Conservation (phyloP, 2,888 invertebrate species). For the Lepetodrilus schrolli region DNA sequence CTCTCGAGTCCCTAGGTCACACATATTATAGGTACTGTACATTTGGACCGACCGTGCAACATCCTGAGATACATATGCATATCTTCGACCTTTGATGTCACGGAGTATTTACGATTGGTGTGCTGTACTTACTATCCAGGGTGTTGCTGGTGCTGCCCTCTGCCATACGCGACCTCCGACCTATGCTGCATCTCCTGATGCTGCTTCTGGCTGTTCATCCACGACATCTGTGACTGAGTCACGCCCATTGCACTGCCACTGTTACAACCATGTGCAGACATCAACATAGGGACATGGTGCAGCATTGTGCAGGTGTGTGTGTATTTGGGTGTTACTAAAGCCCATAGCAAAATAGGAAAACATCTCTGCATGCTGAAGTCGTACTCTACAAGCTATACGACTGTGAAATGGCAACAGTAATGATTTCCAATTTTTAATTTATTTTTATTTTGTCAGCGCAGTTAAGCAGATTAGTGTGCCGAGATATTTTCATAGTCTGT, state of each 20-base stretch:
- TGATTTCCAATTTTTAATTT: no score
- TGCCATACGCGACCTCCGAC: slow-evolving; percentile 4
- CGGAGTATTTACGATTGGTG: background rate
- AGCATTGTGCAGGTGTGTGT: background rate
- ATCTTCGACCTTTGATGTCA: background rate
- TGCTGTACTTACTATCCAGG: background rate
- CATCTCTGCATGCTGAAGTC: no score
- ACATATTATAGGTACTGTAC: no score
- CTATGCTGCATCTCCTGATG: slow-evolving; percentile 42
- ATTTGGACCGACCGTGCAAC: no score
- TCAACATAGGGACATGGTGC: background rate
- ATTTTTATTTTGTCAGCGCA: no score
- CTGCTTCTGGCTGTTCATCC: slow-evolving; percentile 45
- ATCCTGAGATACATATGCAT: no score
- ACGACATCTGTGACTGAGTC: slow-evolving; percentile 43
- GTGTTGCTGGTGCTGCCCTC: slow-evolving; percentile 8
- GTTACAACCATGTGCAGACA: background rate
- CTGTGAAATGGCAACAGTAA: no score
- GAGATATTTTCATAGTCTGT: no score
- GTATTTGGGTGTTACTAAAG: background rate
- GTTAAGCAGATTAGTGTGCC: no score
- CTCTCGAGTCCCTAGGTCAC: no score
- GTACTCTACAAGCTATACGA: no score
- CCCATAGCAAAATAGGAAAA: no score
- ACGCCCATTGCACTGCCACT: background rate